Conservation (phyloP, 2,113 vertebrate species). For the Syngnathoides biaculeatus region DNA sequence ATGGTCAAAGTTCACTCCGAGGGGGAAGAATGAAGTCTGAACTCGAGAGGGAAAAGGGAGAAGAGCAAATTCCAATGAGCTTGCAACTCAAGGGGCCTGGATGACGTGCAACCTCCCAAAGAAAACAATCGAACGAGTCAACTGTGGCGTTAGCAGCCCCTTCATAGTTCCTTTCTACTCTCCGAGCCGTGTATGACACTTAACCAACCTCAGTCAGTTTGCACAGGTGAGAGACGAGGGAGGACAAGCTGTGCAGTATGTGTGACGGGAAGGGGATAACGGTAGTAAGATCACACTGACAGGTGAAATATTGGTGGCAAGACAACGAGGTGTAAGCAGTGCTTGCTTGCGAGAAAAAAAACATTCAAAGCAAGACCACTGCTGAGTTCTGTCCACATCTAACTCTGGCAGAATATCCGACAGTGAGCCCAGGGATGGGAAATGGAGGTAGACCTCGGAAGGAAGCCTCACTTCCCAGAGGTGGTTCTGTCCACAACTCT, state of each 20-base stretch:
- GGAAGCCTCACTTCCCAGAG: constrained; percentile 4
- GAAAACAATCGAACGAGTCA: no score
- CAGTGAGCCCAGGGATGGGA: neutral
- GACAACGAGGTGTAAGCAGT: neutral
- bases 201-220: neutral
- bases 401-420: neutral
- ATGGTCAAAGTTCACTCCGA: neutral
- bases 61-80: neutral
- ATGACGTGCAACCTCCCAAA: neutral
- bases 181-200: neutral
- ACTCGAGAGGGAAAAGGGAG: neutral
- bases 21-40: neutral
- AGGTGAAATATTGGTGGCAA: neutral
- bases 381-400: neutral
- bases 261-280: neutral
- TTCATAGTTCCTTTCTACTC: neutral
- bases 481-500: neutral
- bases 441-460: neutral
- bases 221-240: neutral
- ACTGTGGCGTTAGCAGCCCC: no score
- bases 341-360: neutral
- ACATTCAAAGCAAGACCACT: neutral
- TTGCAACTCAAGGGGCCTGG: neutral
- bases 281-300: neutral
- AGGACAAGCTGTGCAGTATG: neutral